Base-by-base conservation (phyloP, 2,888 invertebrate genomes). In the Orthosia cruda region DNA sequence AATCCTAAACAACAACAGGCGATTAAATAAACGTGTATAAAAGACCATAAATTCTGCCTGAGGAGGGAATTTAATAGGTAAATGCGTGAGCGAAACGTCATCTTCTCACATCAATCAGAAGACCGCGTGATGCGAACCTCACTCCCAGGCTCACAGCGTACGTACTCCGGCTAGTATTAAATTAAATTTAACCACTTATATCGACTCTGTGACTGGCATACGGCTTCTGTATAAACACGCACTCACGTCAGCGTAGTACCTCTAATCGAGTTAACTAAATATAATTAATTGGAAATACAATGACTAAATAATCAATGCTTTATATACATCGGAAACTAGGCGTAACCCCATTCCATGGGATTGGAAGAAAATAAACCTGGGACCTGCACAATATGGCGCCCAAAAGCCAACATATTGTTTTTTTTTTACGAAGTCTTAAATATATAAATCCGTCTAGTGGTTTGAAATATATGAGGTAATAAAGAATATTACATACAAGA, bases 121-220 rank as follows among this genome's bases (percentile, higher is more conserved):
- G 63, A 81, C 79, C 74, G 74, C 78, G 72, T 65, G 78, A 40
- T 72, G 65, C 66, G 32, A 52, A 55, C 47, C 55, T 50, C 11
- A 69, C 69, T 70, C 40, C 23, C 20, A 75, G 77, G 40, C 40
- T 40, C 40, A 40, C 40, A 40, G 40, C 40, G 40, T 40, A 65
- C 54, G 49, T 23, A 73, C 67, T 77, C 40, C 23, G 47, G 26
- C 13, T 77, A 67, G 68, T 61, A 77, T 77, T 77, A 88, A 89
- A 91, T 89, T 86, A 87, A 88, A 91, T 91, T 88, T 89, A 89
- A 88, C 84, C 90, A 87, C 89, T 89, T 85, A 78, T 80, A 82
- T 89, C 86, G 81, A 71, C 83, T 74, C 74, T 79, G 84, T 77
- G 80, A 82, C 80, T 81, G 77, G 74, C 81, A 82, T 58, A 76